phyloP scores from a whole-genome alignment of 1,140 invertebrate species.

The Atta texana region DNA sequence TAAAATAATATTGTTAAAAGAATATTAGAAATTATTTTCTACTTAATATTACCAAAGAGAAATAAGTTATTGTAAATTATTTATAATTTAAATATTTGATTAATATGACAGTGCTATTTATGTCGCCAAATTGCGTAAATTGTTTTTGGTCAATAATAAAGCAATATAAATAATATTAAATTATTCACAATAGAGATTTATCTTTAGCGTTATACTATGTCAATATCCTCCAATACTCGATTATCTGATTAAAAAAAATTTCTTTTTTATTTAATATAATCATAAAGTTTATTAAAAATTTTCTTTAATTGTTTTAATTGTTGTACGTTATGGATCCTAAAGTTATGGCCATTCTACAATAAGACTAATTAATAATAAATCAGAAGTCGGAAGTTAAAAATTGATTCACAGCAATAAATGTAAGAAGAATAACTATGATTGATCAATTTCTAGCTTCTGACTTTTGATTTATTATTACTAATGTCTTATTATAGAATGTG shows the following conservation, averaged over 20 bases:
- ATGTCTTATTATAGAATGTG: too few relatives aligned
- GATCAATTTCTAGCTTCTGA: too few relatives aligned
- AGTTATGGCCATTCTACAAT: too few relatives aligned
- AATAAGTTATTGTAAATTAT: neutral
- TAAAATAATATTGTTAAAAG: neutral
- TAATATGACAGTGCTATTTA: neutral
- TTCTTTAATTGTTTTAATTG: neutral
- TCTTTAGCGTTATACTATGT: neutral
- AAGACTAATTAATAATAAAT: too few relatives aligned
- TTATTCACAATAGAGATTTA: constrained; percentile 22
- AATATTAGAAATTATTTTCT: neutral
- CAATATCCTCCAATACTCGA: neutral
- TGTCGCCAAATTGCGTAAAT: neutral
- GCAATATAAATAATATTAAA: constrained; percentile 13
- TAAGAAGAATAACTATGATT: too few relatives aligned
- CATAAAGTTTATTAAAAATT: neutral
- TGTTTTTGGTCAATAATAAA: neutral
- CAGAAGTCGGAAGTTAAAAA: too few relatives aligned
- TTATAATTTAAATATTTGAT: neutral
- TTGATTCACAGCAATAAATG: too few relatives aligned
- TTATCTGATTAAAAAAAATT: neutral
- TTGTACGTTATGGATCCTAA: neutral
- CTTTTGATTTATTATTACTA: too few relatives aligned
- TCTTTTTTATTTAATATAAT: neutral
- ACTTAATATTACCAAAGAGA: neutral